These are phyloP conservation scores for Ctenodactylus gundi DNA, from an alignment of 2,113 vertebrate genomes.

Conservation along the genomic window DNA sequence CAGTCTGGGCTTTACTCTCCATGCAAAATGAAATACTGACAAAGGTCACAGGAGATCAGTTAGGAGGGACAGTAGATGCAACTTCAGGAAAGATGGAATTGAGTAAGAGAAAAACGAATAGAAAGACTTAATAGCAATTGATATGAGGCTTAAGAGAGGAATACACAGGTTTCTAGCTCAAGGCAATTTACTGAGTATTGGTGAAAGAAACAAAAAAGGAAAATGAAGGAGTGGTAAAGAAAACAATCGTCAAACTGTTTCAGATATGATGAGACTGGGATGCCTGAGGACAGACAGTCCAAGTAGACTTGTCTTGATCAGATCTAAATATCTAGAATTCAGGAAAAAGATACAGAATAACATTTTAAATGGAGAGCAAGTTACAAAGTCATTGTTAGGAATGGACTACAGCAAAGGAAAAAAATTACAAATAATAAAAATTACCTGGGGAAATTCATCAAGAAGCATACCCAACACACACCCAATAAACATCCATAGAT, in stretches of 20 bases:
- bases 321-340: not conserved
- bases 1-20: not conserved
- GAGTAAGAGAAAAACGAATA: not conserved
- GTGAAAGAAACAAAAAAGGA: not conserved
- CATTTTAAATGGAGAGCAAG: not conserved
- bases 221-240: not conserved
- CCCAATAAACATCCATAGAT: not conserved
- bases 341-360: not conserved
- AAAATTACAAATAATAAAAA: not conserved
- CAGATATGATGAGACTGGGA: not conserved
- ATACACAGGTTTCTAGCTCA: not conserved
- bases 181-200: not conserved
- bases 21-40: not conserved
- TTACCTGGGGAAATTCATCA: not conserved
- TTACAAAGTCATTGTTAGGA: not conserved
- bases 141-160: too few relatives aligned
- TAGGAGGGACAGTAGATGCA: not conserved
- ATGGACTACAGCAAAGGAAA: not conserved
- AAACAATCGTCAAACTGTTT: not conserved
- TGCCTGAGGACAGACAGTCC: not conserved
- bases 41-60: not conserved
- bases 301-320: not conserved
- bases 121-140: not conserved
- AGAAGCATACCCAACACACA: not conserved
- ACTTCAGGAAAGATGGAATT: not conserved